Evolutionary conservation across 2,113 vertebrate genomes (phyloP).

Genomic region (Cyphomyrus plagiostoma): DNA sequence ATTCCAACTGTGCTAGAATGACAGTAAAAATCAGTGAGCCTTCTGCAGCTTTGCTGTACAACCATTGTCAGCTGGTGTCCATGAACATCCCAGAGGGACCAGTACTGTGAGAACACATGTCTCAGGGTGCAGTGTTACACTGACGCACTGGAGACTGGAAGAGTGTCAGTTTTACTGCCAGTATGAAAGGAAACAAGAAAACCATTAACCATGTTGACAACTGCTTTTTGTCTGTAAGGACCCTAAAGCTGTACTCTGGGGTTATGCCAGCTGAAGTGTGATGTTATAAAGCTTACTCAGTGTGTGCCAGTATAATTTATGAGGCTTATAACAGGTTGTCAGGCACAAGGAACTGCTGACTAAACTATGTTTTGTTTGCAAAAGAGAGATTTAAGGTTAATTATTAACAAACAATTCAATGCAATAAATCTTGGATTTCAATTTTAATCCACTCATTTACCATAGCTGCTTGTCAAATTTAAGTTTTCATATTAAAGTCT

Average conservation of each 20-base stretch:
- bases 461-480: neutral
- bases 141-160: slow-evolving; percentile 49
- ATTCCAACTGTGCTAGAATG: neutral
- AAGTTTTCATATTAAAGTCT: neutral
- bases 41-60: neutral
- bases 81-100: neutral
- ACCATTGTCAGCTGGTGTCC: neutral
- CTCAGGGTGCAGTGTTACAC: slow-evolving; percentile 21
- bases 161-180: slow-evolving; percentile 51
- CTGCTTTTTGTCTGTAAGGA: slow-evolving; percentile 35
- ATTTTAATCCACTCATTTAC: neutral
- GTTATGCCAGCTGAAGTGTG: slow-evolving; percentile 30
- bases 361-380: neutral
- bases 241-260: slow-evolving; percentile 17
- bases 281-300: neutral
- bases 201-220: slow-evolving; percentile 40
- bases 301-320: neutral
- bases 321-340: neutral
- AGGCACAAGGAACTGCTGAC: neutral
- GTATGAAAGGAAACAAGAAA: slow-evolving; percentile 51
- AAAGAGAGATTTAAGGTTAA: neutral
- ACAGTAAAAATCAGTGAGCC: neutral
- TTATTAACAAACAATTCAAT: neutral
- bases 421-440: neutral
- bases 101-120: neutral